Evolutionary conservation across 2,888 invertebrate species (phyloP), one percentile per base, ranked within the genome.

Genomic region (Scaptomyza flava): DNA sequence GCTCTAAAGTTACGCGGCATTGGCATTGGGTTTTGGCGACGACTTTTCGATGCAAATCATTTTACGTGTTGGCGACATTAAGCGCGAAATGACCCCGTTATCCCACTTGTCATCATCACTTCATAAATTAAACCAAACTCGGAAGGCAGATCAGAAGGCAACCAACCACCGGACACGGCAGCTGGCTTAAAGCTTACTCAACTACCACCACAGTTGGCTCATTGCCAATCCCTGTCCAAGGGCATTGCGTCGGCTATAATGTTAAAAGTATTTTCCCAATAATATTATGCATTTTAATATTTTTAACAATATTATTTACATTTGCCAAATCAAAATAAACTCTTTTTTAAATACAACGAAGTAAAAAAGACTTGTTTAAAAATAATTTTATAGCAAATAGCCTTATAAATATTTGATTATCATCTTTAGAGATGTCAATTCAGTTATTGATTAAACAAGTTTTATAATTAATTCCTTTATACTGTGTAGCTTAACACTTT

Each of bases 41-140:
- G 57, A 48, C 23, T n/a, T 47, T n/a, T 71, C 79, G 84, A 89
- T 85, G 89, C 85, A 85, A 84, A 85, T 89, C 86, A 89, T 84
- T 88, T 89, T 88, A 89, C 87, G 90, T 89, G 89, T 89, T 89
- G 87, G 87, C 89, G 89, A 89, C 87, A 88, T 88, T 88, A 88
- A 89, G 89, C 81, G 71, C 87, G 89, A 88, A 89, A 88, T 88
- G 87, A 88, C 87, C 87, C 89, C 87, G 88, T 89, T 89, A 88
- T 88, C 90, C 90, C 90, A 88, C 89, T 88, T 88, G 87, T 88
- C 87, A 87, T 89, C 87, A 81, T 89, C 87, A 88, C 87, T 89
- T 88, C 87, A 88, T 89, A 88, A 88, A 88, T 88, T 89, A 88
- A 88, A 81, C 83, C 84, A 50, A 73, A 72, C 75, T 75, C 75